Conservation (phyloP, 2,113 vertebrate genomes). For the Upupa epops region DNA sequence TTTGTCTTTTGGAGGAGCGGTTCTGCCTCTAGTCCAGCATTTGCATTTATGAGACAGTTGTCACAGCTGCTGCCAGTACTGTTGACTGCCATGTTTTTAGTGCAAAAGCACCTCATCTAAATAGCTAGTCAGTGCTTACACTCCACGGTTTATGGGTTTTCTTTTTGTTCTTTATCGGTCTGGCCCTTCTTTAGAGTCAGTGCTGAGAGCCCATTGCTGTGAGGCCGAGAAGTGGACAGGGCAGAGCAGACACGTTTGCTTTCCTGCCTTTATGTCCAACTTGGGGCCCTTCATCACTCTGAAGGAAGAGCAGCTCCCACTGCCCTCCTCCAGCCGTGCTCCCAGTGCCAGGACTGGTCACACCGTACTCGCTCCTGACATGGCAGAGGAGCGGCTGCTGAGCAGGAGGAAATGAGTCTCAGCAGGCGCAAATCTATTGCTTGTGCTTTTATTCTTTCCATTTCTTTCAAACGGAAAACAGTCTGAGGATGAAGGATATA, state of each 20-base stretch:
- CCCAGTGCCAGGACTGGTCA: fast-evolving
- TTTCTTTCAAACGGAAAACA: conserved; percentile 35
- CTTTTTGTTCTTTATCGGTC: neutral
- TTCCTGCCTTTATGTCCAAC: neutral
- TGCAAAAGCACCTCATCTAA: neutral
- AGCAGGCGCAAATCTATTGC: conserved; percentile 42
- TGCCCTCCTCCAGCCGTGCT: neutral
- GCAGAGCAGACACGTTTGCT: neutral
- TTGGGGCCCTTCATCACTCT: neutral
- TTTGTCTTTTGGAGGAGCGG: conserved; percentile 51
- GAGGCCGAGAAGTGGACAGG: neutral
- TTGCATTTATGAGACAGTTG: conserved; percentile 39
- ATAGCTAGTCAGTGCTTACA: neutral
- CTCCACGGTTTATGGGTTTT: neutral
- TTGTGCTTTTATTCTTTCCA: conserved; percentile 20
- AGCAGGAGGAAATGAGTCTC: conserved; percentile 37
- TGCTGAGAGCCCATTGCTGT: neutral
- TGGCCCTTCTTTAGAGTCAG: neutral
- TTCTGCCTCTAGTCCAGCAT: conserved; percentile 33
- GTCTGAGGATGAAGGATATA: neutral
- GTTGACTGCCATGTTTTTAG: conserved; percentile 9
- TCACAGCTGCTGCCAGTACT: conserved; percentile 1
- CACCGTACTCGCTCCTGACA: neutral
- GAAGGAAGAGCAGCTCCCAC: neutral
- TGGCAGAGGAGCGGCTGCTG: neutral